These are phyloP conservation scores for Embiotoca jacksoni DNA, from an alignment of 2,113 vertebrate species.

Conservation along the genomic window DNA sequence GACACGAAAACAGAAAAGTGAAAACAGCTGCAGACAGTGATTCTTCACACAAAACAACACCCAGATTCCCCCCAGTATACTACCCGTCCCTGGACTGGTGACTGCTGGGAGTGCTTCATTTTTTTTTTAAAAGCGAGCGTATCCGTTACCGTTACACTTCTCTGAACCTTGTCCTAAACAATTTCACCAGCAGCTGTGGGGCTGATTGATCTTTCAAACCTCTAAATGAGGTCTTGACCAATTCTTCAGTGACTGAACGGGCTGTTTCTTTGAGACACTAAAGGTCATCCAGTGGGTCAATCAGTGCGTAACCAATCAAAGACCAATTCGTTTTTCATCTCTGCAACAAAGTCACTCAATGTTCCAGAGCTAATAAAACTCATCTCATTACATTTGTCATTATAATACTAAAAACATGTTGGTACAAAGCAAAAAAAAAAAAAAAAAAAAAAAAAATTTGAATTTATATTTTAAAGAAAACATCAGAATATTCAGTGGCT, in stretches of 20 bases:
- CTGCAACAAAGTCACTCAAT: conserved; percentile 4
- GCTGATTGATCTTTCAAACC: conserved; percentile 53
- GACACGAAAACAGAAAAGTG: conserved; percentile 53
- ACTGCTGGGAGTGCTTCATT: conserved; percentile 32
- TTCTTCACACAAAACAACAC: conserved; percentile 53
- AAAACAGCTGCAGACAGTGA: conserved; percentile 55
- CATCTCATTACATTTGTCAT: background rate
- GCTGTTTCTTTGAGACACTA: conserved; percentile 11
- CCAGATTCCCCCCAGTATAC: conserved; percentile 30
- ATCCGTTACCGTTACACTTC: conserved; percentile 38
- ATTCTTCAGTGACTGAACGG: conserved; percentile 30
- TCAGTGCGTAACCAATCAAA: conserved; percentile 35
- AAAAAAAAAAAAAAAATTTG: background rate
- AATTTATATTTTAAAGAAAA: background rate
- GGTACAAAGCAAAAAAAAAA: conserved; percentile 2
- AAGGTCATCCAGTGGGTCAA: conserved; percentile 43
- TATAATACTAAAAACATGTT: background rate
- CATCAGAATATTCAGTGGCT: background rate
- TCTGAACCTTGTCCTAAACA: conserved; percentile 32
- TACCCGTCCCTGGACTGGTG: conserved; percentile 22
- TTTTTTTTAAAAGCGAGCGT: conserved; percentile 32
- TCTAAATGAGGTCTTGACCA: conserved; percentile 45
- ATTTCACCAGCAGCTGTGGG: conserved; percentile 31
- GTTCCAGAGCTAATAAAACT: background rate
- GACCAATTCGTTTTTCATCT: conserved; percentile 33